Evolutionary conservation across 2,888 invertebrate species (phyloP), one percentile per base, ranked within the genome.

Genomic region (Gibbula magus): DNA sequence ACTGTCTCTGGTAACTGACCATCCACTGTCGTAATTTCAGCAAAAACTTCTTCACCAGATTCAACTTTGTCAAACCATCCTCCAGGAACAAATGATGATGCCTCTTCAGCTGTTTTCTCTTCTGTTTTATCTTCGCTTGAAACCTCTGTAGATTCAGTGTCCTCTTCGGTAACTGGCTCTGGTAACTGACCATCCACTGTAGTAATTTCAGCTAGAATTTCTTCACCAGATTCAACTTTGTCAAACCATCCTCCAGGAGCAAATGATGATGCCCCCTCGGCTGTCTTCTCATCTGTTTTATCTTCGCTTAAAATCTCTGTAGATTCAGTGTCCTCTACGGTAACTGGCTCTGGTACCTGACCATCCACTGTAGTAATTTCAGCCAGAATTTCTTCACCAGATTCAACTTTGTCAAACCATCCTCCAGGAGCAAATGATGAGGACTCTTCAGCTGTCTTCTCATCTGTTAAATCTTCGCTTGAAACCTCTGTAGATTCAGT

Each of bases 61-160:
- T 56, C 56, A 56, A 56, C 56, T 22, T 56, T 56, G 56, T 56
- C 56, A 56, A 56, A 56, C 56, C 56, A 56, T 56, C 56, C 56
- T 22, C 56, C 56, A 22, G 56, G 56, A 56, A n/a, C 56, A 56
- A 56, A 56, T 3, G n/a, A n/a, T 18, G 56, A 16, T n/a, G 8
- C 8, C 56, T 56, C 56, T n/a, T n/a, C 56, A 18, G 22, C 2
- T n/a, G n/a, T 56, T n/a, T 16, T 7, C n/a, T 56, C 56, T 18
- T 56, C 56, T 4, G n/a, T n/a, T 56, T 56, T 56, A n/a, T n/a
- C 56, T 56, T 56, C 56, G 22, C 56, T 56, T n/a, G n/a, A 8
- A 56, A 22, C 18, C n/a, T 56, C 56, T 8, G n/a, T 56, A 2
- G 56, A 22, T n/a, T 56, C 56, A 56, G 56, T 16, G 8, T 54